Evolutionary conservation across 1,140 invertebrate species (phyloP).

Genomic region (Calephelis nemesis): DNA sequence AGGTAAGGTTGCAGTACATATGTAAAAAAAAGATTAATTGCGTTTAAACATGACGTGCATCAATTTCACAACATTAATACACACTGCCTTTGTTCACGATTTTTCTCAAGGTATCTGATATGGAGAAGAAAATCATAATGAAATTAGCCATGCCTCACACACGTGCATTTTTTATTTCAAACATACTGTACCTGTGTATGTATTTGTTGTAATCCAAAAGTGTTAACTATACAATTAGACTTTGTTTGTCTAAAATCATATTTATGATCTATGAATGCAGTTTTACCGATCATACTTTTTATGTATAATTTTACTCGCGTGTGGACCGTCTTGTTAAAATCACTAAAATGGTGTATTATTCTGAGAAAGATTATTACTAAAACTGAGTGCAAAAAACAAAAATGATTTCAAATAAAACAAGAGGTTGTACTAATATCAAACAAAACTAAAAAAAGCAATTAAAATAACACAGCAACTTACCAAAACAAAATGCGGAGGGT

Average conservation of each 20-base stretch:
- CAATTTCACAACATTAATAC: slow-evolving; percentile 1
- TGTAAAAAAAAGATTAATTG: neutral
- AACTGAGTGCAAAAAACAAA: neutral
- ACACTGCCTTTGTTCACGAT: neutral
- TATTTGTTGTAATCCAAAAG: neutral
- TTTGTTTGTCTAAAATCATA: too few relatives aligned
- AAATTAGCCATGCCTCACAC: slow-evolving; percentile 37
- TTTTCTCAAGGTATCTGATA: slow-evolving; percentile 6
- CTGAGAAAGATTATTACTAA: too few relatives aligned
- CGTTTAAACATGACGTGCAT: neutral
- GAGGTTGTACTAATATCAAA: slow-evolving; percentile 3
- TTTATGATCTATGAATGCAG: too few relatives aligned
- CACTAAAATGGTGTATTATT: too few relatives aligned
- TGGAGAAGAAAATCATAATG: slow-evolving; percentile 19
- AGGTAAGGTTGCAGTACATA: too few relatives aligned
- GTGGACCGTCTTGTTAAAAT: too few relatives aligned
- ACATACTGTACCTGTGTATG: slow-evolving; percentile 34
- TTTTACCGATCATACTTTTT: too few relatives aligned
- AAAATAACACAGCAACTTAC: slow-evolving; percentile 64
- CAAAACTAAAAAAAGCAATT: slow-evolving; percentile 35
- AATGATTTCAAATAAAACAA: slow-evolving; percentile 25
- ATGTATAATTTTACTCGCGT: too few relatives aligned
- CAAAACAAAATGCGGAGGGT: slow-evolving; percentile 73
- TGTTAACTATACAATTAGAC: neutral
- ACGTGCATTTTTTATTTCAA: slow-evolving; percentile 33